Evolutionary conservation across 2,888 invertebrate species (phyloP).

Genomic region (Melanargia galathea): DNA sequence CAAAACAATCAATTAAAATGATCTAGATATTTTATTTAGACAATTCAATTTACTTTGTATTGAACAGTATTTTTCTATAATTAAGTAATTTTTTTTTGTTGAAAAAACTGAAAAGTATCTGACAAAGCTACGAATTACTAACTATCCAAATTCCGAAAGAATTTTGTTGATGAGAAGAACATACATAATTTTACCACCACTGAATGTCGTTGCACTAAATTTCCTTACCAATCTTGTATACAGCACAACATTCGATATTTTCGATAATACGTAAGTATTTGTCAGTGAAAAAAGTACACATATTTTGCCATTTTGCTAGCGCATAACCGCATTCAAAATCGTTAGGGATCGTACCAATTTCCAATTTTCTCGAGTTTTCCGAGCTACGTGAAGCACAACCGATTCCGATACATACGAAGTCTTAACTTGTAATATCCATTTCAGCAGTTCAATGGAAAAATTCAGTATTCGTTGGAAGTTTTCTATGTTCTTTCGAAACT

Average conservation of each 20-base stretch:
- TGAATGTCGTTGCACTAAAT: neutral
- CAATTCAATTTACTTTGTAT: no score
- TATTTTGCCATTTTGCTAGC: constrained; percentile 31
- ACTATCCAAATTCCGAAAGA: no score
- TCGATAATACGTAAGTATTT: constrained; percentile 19
- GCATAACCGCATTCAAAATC: constrained; percentile 33
- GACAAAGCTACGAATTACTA: no score
- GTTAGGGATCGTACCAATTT: constrained; percentile 32
- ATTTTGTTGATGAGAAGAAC: no score
- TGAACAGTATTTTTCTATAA: no score
- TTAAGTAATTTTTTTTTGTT: no score
- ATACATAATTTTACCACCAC: neutral
- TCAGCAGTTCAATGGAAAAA: constrained; percentile 24
- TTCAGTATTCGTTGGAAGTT: constrained; percentile 11
- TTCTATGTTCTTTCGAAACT: constrained; percentile 1
- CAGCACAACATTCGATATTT: constrained; percentile 16
- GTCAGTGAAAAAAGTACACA: constrained; percentile 23
- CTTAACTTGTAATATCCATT: constrained; percentile 29
- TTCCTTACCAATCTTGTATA: constrained; percentile 3
- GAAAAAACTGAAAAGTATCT: no score
- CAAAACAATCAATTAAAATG: no score
- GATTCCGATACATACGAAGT: constrained; percentile 26
- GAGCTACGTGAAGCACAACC: constrained; percentile 26
- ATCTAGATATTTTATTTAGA: no score
- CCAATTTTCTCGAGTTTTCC: constrained; percentile 35